Evolutionary conservation across 2,113 vertebrate genomes (phyloP).

Genomic region (Axis porcinus): DNA sequence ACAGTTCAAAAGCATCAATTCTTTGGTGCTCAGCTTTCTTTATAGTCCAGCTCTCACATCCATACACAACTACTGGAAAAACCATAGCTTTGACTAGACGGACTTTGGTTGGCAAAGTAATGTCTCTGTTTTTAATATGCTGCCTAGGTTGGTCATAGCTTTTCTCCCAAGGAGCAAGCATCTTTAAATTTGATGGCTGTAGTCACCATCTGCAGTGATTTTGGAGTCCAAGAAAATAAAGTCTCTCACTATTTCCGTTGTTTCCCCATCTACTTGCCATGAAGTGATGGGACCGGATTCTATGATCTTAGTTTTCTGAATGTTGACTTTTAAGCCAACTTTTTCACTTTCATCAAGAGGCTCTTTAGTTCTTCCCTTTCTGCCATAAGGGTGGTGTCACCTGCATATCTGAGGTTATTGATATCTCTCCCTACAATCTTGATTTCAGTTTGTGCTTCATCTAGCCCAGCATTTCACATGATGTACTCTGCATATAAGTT

Average conservation of each 20-base stretch:
- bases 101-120: not conserved
- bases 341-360: not conserved
- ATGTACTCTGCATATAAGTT: not conserved
- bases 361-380: not conserved
- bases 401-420: not conserved
- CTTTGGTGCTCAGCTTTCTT: not conserved
- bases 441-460: not conserved
- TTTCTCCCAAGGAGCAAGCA: not conserved
- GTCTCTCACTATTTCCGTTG: not conserved
- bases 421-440: not conserved
- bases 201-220: not conserved
- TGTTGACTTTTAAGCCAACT: not conserved
- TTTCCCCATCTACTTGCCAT: not conserved
- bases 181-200: not conserved
- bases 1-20: not conserved
- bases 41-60: not conserved
- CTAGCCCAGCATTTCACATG: not conserved
- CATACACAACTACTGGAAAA: not conserved
- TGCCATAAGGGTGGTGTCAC: not conserved
- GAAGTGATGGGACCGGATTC: not conserved
- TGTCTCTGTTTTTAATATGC: not conserved
- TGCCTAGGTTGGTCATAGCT: not conserved
- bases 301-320: not conserved
- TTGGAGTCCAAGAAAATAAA: not conserved
- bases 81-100: not conserved